These are phyloP conservation scores for Heliconius cydno DNA, from an alignment of 2,888 invertebrate genomes.

Conservation along the genomic window DNA sequence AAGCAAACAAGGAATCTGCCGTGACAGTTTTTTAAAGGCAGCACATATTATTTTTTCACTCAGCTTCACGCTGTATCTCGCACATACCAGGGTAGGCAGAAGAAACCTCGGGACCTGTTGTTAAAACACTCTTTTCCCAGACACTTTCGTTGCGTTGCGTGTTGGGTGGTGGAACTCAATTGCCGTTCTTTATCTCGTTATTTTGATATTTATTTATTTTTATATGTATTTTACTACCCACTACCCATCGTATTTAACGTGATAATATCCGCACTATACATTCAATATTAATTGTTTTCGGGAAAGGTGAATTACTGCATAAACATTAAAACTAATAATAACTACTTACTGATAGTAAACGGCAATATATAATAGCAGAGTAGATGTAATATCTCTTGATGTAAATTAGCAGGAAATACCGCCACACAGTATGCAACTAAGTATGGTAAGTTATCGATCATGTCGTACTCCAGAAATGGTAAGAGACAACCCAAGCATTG, in stretches of 20 bases:
- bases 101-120: no score
- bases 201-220: no score
- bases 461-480: constrained; percentile 97
- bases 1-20: background rate
- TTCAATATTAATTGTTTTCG: background rate
- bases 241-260: no score
- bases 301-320: background rate
- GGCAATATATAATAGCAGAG: constrained; percentile 98
- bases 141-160: no score
- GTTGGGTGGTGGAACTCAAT: no score
- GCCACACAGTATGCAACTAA: constrained; percentile 96
- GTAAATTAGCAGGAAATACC: constrained; percentile 93
- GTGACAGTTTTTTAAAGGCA: background rate
- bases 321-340: background rate
- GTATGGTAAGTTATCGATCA: constrained; percentile 97
- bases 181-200: no score
- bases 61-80: background rate
- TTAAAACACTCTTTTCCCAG: no score
- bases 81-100: no score
- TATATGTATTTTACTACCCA: no score
- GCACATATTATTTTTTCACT: background rate
- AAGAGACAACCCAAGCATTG: constrained; percentile 97
- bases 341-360: constrained; percentile 94
- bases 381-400: constrained; percentile 97
- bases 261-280: no score